These are phyloP conservation scores for Microcebus jonahi DNA, from an alignment of 2,113 vertebrate species.

Conservation along the genomic window DNA sequence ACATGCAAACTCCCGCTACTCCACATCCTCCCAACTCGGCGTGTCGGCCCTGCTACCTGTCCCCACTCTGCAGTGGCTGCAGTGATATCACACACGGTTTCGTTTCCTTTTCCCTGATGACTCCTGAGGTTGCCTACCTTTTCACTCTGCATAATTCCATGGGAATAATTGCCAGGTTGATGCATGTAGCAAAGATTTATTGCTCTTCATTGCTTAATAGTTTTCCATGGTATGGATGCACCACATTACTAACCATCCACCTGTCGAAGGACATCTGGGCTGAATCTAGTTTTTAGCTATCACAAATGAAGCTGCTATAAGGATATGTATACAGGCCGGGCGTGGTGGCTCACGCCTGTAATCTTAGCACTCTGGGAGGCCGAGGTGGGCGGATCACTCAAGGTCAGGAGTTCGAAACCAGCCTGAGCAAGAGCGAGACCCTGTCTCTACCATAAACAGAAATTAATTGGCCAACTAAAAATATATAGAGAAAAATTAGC, in stretches of 20 bases:
- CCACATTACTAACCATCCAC: not conserved
- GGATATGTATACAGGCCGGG: no score
- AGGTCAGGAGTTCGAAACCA: no score
- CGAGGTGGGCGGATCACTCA: no score
- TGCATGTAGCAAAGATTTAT: not conserved
- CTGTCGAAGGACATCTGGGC: not conserved
- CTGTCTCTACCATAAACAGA: no score
- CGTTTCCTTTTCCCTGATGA: not conserved
- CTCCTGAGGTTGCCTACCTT: not conserved
- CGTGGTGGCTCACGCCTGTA: no score
- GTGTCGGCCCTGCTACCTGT: rapidly evolving
- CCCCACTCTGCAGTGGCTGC: not conserved
- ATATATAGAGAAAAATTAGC: no score
- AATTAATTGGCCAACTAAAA: no score
- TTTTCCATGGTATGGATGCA: rapidly evolving
- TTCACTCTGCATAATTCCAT: not conserved
- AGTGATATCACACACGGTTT: rapidly evolving
- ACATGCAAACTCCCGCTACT: not conserved
- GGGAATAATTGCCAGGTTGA: not conserved
- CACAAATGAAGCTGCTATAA: not conserved
- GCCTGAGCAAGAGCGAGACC: no score
- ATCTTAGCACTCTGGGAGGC: no score
- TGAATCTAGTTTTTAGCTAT: no score
- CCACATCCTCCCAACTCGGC: not conserved
- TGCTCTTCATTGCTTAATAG: not conserved